Evolutionary conservation across 2,888 invertebrate genomes (phyloP), one percentile per base, ranked within the genome.

Genomic region (Serripes groenlandicus): DNA sequence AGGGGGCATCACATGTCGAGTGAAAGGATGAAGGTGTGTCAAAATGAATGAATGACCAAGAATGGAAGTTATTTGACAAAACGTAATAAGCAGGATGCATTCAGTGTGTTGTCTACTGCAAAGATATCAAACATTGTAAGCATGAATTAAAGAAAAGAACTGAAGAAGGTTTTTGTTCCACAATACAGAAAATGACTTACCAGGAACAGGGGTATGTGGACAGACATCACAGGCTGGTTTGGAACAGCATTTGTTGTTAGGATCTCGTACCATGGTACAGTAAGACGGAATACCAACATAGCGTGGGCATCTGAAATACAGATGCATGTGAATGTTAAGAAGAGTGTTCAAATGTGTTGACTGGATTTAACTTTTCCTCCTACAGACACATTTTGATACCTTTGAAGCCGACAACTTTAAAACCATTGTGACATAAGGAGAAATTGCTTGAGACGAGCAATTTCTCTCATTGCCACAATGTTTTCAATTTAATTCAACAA

Each of bases 221-320:
- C 85, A 81, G 34, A 82, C 81, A 60, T 82, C 68, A 37, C 87
- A 85, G 34, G 83, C 83, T 69, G 88, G 87, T 72, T 82, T 85
- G n/a, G 66, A 79, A 64, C 88, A 88, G 56, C 88, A 88, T 32
- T 80, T 80, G 83, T 88, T 83, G 75, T 75, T 80, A 0, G 85
- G 85, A 56, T 87, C 87, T 60, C 84, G 81, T 1, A 78, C 81
- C 87, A 88, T 85, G 69, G 78, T 77, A 71, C 87, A 88, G 75
- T 86, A 85, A 18, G 87, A 73, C 30, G 88, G 87, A 35, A 87
- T 60, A 56, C 87, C 82, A 34, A 81, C 83, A 81, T 79, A 88
- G 34, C 82, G 74, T 69, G 85, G 83, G 34, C 88, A 88, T 71
- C 88, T 88, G 68, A 26, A 66, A 66, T 34, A 30, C 21, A n/a